Base-by-base conservation (phyloP, 2,888 invertebrate genomes). In the Drosophila quasianomalipes region DNA sequence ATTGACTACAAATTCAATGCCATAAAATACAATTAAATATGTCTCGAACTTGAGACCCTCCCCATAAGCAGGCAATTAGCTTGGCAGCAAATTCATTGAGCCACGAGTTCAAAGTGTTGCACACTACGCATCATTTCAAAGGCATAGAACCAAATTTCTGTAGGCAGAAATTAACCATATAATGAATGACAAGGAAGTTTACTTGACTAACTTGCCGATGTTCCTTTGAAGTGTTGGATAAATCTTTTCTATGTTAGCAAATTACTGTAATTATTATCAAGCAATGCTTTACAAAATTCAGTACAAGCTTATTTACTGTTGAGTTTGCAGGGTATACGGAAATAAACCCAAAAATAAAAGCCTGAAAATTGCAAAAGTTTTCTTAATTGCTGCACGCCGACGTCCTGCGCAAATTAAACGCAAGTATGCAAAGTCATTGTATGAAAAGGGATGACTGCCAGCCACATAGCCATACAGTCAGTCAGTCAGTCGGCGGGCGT, bases 371-470 rank as follows among this genome's bases (percentile, higher is more conserved):
- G 77, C 81, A 81, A 88, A 88, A 88, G 86, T 88, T 88, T 87
- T 81, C 83, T 85, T 90, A 88, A 88, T 88, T 88, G 90, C 83
- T 81, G 54, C 75, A 62, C 70, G 70, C 71, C 63, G 69, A 59
- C 30, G 44, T 26, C 44, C 37, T 68, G 69, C 69, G 81, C 78
- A 86, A 85, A 90, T 90, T 81, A 83, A 86, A 81, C 76, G 83
- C 79, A 85, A 90, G 74, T 83, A 88, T 86, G 90, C 88, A 85
- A 84, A 88, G 88, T 90, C 88, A 88, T 88, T 83, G 78, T 78
- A 71, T 63, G 61, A 62, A 61, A 73, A 54, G 47, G 33, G 39
- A 26, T 41, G 60, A 67, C 47, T 59, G 51, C 28, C 63, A 51
- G 49, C 10, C 33, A 22, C 41, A 28, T 61, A 47, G 49, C 16